Evolutionary conservation across 2,888 invertebrate species (phyloP).

Genomic region (Mayetiola destructor): DNA sequence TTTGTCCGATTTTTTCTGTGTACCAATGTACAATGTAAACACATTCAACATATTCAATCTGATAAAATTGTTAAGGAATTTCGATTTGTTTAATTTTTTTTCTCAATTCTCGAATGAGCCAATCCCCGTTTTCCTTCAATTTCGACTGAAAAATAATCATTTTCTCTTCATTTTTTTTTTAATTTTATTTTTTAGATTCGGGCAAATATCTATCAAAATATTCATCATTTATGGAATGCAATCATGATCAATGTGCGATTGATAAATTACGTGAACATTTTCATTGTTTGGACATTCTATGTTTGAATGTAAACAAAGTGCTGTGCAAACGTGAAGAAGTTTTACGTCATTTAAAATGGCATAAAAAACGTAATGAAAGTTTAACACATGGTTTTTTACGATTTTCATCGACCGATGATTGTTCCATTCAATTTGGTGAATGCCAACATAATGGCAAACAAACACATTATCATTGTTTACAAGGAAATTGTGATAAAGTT

Average conservation of each 20-base stretch:
- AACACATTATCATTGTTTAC: constrained; percentile 94
- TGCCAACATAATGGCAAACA: constrained; percentile 90
- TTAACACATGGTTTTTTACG: constrained; percentile 72
- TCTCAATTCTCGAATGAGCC: background rate
- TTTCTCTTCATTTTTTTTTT: constrained; percentile 18
- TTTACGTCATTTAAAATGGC: constrained; percentile 98
- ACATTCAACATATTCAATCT: too few relatives aligned
- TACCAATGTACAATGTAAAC: too few relatives aligned
- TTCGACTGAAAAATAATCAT: background rate
- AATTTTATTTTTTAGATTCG: constrained; percentile 17
- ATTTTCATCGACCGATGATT: constrained; percentile 91
- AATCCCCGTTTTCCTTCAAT: background rate
- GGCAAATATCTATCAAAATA: constrained; percentile 20
- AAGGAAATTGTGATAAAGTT: constrained; percentile 84
- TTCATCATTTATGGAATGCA: constrained; percentile 33
- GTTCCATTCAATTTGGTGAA: constrained; percentile 62
- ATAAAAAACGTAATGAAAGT: constrained; percentile 94
- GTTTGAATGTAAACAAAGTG: constrained; percentile 49
- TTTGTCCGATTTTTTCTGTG: too few relatives aligned
- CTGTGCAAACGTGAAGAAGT: constrained; percentile 97
- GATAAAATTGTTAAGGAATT: too few relatives aligned
- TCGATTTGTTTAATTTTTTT: too few relatives aligned
- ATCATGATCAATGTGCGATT: constrained; percentile 29
- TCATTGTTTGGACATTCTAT: constrained; percentile 61
- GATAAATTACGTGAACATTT: constrained; percentile 67